Base-by-base conservation (phyloP, 2,797 vertebrate species). In the Halcyon leucocephala region DNA sequence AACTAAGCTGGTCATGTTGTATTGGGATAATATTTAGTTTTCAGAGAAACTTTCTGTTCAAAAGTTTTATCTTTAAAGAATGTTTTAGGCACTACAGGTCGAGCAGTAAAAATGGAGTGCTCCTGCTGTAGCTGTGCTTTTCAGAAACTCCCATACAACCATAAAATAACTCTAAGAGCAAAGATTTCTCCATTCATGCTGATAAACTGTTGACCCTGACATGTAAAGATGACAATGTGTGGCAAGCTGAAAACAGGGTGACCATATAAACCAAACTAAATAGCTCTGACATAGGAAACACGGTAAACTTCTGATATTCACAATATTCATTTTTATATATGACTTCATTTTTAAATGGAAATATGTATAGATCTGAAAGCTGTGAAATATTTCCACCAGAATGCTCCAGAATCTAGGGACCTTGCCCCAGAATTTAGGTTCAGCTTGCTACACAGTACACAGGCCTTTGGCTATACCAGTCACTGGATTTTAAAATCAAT, bases 401-500 rank as follows among this genome's bases (percentile, higher is more conserved):
- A 90, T 83, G 93, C 93, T 85, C 61, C 51, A 91, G 67, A 95
- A 93, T 78, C 81, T 85, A 85, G 71, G 71, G 86, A 92, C 93
- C 65, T 97, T 96, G 94, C 85, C 94, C 83, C 83, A 93, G 90
- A 94, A 95, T 89, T 93, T 39, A 87, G 89, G 93, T 95, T 96
- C 92, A 95, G 83, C 83, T 82, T 92, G 78, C 66, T 91, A 95
- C 93, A 88, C 57, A 95, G 86, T 51, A 89, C 86, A 87, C 64
- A 96, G 78, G 93, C 95, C 96, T 94, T 94, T 91, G 95, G 96
- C 96, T 95, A 97, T 92, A 96, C 81, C 93, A 96, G 94, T 95
- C 92, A 96, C 42, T 95, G 91, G 86, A 95, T 97, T 97, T 94
- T 95, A 95, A 97, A 96, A 96, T 97, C 96, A 95, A 96, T 95